Base-by-base conservation (phyloP, 2,888 invertebrate species). In the Mantis religiosa region DNA sequence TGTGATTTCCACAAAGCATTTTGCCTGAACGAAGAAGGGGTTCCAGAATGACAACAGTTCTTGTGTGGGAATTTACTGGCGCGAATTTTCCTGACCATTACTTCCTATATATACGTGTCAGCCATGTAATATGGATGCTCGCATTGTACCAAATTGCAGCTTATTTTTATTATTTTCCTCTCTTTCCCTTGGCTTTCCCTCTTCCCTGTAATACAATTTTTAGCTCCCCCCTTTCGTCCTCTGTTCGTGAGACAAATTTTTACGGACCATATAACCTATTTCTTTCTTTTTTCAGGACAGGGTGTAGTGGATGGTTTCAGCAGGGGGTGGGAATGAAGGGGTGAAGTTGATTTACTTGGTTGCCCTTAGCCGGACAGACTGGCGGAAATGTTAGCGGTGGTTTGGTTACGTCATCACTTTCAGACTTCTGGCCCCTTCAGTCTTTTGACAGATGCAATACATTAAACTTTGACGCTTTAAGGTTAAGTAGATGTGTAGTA, bases 101-200 rank as follows among this genome's bases (percentile, higher is more conserved):
- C 85, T 86, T 82, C 87, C 87, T 87, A 87, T 81, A 82, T 89
- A 89, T 90, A 89, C 85, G 89, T 89, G 90, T 89, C 83, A 87
- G 82, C 84, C 83, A 83, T 88, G 89, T 90, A 54, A 89, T 84
- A 89, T 88, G 90, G 89, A 85, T 90, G 89, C 85, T 88, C 89
- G 86, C 89, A 84, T 89, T 87, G 84, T 92, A 92, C 92, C 93
- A 93, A 93, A 93, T 93, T 93, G 93, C 93, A 93, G 93, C 93
- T 93, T 93, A 93, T 93, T 93, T 93, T 93, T 93, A 92, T 92
- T 93, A 92, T 93, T 93, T 93, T 93, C 92, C 92, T 87, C 12
- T 83, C 84, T 85, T 83, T 83, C 86, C 82, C 27, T 87, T 88
- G 25, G 47, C 47, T 85, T 28, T 41, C 28, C n/a, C 85, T 47